Evolutionary conservation across 1,140 invertebrate genomes (phyloP).

Genomic region (Helicorthomorpha holstii): DNA sequence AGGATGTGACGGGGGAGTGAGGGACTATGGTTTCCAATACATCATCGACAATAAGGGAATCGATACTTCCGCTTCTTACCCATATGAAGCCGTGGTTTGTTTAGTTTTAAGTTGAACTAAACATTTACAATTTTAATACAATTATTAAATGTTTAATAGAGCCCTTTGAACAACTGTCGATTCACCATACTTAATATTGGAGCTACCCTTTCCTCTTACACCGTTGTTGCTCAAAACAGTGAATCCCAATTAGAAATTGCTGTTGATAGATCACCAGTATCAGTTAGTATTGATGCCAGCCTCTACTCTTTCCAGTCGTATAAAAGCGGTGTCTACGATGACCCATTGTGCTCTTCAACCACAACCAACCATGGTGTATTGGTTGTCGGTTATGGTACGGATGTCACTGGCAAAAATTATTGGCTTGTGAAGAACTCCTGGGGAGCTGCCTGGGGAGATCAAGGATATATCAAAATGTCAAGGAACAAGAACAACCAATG

Average conservation of each 20-base stretch:
- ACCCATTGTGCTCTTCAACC: conserved; percentile 11
- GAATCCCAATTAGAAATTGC: too few relatives aligned
- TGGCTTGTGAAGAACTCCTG: conserved; percentile 45
- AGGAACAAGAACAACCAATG: too few relatives aligned
- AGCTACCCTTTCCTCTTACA: too few relatives aligned
- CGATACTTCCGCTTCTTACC: conserved; percentile 35
- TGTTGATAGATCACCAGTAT: conserved; percentile 34
- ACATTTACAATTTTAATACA: too few relatives aligned
- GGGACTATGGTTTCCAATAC: conserved; percentile 45
- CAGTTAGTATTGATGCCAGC: conserved; percentile 41
- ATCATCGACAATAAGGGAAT: conserved; percentile 42
- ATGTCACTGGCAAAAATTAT: conserved; percentile 26
- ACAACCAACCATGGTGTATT: conserved; percentile 28
- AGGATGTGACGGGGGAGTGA: conserved; percentile 51
- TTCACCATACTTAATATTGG: too few relatives aligned
- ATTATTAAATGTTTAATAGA: too few relatives aligned
- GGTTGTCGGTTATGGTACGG: conserved; percentile 27
- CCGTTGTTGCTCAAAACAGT: too few relatives aligned
- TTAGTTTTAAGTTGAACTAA: too few relatives aligned
- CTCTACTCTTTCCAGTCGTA: too few relatives aligned
- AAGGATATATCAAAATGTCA: too few relatives aligned
- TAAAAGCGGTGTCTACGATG: conserved; percentile 19
- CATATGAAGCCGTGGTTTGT: conserved; percentile 18
- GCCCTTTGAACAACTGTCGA: too few relatives aligned
- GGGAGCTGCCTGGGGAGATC: too few relatives aligned